A percentile compares a stretch with the other conserved stretches of the same genome.
These are phyloP conservation scores for Eueides isabella DNA, from an alignment of 1,140 invertebrate species.

Conservation along the genomic window DNA sequence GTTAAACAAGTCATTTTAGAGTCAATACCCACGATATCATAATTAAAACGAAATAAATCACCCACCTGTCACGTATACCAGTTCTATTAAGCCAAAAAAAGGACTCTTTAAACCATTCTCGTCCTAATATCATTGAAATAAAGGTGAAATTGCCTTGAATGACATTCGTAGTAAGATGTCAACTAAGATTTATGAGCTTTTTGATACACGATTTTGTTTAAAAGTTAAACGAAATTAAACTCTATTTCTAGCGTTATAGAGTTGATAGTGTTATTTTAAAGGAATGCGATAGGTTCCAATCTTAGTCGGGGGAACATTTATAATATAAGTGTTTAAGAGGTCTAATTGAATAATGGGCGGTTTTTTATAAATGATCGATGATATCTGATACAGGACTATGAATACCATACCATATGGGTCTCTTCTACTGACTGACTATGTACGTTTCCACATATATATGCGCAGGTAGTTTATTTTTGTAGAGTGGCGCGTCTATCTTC, in stretches of 20 bases:
- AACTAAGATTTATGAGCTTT: constrained; percentile 5
- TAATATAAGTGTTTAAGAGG: too few relatives aligned
- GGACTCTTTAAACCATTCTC: neutral
- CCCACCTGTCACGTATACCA: constrained; percentile 8
- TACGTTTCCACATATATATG: too few relatives aligned
- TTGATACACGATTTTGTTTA: neutral
- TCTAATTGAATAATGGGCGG: too few relatives aligned
- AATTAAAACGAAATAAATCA: constrained; percentile 15
- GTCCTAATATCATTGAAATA: neutral
- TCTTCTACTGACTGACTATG: too few relatives aligned
- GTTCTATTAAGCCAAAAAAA: constrained; percentile 10
- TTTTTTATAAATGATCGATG: too few relatives aligned
- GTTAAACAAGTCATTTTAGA: neutral
- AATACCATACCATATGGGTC: too few relatives aligned
- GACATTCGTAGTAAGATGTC: neutral
- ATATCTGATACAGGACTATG: too few relatives aligned
- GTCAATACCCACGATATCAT: constrained; percentile 5
- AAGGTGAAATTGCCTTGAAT: neutral
- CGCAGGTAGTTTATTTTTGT: too few relatives aligned
- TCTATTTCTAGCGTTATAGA: neutral
- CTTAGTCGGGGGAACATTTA: neutral
- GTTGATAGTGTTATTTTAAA: neutral
- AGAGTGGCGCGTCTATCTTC: too few relatives aligned
- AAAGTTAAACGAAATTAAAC: neutral
- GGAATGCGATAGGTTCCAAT: neutral